Conservation (phyloP, 2,888 invertebrate species). For the Linyphia triangularis region DNA sequence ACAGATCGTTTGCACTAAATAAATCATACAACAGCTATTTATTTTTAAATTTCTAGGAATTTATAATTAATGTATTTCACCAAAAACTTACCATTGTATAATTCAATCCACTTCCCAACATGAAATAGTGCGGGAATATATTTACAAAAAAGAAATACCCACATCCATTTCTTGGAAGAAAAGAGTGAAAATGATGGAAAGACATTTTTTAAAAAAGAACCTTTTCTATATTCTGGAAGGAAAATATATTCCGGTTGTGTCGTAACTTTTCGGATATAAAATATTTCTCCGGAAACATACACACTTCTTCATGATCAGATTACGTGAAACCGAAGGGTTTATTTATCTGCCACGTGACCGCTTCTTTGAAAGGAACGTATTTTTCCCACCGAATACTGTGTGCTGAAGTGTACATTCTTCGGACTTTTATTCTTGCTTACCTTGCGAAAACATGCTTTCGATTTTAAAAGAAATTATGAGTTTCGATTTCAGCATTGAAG, state of each 20-base stretch:
- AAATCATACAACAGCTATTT: no score
- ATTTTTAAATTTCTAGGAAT: no score
- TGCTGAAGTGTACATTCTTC: slow-evolving; percentile 8
- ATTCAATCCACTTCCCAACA: no score
- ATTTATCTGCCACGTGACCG: background rate
- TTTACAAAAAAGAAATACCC: background rate
- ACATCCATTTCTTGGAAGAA: background rate
- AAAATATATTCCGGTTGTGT: background rate
- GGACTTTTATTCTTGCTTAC: background rate
- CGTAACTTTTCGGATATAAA: slow-evolving; percentile 1
- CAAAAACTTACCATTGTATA: no score
- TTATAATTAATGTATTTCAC: no score
- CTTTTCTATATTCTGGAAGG: background rate
- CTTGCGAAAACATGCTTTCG: background rate
- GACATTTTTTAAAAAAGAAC: background rate
- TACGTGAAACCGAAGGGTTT: slow-evolving; percentile 17
- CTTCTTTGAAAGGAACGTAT: background rate
- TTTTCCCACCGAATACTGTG: background rate
- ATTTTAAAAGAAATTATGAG: background rate
- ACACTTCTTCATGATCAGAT: slow-evolving; percentile 8
- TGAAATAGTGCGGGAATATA: no score
- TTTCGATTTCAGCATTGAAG: no score
- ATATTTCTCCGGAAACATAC: slow-evolving; percentile 2
- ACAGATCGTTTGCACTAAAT: no score
- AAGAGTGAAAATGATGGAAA: background rate